Percentiles rank a stretch among this genome's conserved stretches.
These are phyloP conservation scores for Aspidiotus rigidus DNA, from an alignment of 2,888 invertebrate genomes.

Conservation along the genomic window DNA sequence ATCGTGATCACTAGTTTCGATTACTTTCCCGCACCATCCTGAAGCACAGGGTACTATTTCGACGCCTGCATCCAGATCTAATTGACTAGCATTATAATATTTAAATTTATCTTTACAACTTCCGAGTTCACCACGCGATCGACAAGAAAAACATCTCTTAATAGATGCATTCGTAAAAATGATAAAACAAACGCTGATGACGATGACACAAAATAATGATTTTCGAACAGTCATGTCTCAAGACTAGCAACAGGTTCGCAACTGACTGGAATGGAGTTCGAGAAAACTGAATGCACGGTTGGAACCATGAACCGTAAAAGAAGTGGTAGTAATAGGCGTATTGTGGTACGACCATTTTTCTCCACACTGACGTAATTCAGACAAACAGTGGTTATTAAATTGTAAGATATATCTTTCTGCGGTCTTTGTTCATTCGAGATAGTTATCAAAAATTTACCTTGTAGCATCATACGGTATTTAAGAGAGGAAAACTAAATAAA, in stretches of 20 bases:
- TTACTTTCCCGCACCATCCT: constrained; percentile 86
- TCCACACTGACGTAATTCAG: no score
- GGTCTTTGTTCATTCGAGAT: no score
- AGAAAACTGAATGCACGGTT: no score
- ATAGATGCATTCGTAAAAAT: constrained; percentile 40
- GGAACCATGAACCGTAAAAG: no score
- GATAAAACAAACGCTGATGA: constrained; percentile 16
- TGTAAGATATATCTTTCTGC: no score
- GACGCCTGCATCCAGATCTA: constrained; percentile 61
- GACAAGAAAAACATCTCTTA: constrained; percentile 70
- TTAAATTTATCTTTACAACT: constrained; percentile 80
- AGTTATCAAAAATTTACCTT: no score
- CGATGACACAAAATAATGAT: constrained; percentile 6
- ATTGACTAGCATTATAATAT: constrained; percentile 62
- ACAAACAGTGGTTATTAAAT: no score
- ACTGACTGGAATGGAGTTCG: background rate
- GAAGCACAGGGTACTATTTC: constrained; percentile 72
- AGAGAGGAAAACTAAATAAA: no score
- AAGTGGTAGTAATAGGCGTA: no score
- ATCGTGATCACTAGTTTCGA: constrained; percentile 64
- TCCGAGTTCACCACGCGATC: constrained; percentile 78
- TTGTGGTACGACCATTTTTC: no score
- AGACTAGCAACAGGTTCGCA: constrained; percentile 6
- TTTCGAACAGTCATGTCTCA: constrained; percentile 19
- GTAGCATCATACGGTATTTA: no score